Conservation (phyloP, 2,888 invertebrate genomes). For the Itoplectis maculator region DNA sequence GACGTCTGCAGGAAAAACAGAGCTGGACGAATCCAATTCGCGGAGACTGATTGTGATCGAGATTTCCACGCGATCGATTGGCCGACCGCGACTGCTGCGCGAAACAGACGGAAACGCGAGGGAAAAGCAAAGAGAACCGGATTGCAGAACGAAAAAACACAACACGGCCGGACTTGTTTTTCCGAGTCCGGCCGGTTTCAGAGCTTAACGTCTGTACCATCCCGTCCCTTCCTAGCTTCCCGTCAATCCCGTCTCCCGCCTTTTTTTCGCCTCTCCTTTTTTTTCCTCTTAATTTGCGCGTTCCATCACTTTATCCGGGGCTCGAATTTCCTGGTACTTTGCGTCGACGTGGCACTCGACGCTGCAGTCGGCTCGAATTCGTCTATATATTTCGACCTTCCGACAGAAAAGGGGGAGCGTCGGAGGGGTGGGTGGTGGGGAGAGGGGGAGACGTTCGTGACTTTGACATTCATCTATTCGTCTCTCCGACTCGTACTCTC, state of each 20-base stretch:
- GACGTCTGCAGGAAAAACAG: neutral
- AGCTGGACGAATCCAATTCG: neutral
- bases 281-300: slow-evolving; percentile 54
- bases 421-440: neutral
- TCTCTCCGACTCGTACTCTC: slow-evolving; percentile 15
- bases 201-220: slow-evolving; percentile 22
- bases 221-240: slow-evolving; percentile 13
- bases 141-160: slow-evolving; percentile 29
- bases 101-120: neutral
- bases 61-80: slow-evolving; percentile 75
- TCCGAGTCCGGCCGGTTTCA: slow-evolving; percentile 11
- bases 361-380: neutral
- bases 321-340: slow-evolving; percentile 39
- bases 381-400: neutral
- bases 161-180: slow-evolving; percentile 16
- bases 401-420: neutral
- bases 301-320: slow-evolving; percentile 54
- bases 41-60: neutral
- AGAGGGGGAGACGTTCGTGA: slow-evolving; percentile 1
- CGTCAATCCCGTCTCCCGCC: slow-evolving; percentile 5
- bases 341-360: slow-evolving; percentile 23
- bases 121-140: neutral
- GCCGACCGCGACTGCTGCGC: neutral
- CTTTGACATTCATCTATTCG: slow-evolving; percentile 25
- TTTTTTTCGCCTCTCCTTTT: slow-evolving; percentile 27